Conservation (phyloP, 2,888 invertebrate genomes). For the Pardosa pseudoannulata region DNA sequence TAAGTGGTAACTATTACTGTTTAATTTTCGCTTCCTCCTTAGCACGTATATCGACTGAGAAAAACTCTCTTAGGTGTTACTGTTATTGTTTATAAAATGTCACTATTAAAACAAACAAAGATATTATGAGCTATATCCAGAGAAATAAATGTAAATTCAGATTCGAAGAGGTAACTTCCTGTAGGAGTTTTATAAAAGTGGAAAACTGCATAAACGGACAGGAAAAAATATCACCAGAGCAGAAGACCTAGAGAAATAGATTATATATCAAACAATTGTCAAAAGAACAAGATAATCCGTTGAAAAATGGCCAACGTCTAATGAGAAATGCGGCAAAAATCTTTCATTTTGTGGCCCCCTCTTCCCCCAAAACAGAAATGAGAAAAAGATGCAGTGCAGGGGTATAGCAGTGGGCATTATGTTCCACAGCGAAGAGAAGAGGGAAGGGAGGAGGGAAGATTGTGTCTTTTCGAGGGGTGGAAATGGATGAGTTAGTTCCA, state of each 20-base stretch:
- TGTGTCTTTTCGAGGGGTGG: constrained; percentile 17
- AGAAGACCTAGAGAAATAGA: constrained; percentile 48
- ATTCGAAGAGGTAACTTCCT: no score
- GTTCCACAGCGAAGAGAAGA: neutral
- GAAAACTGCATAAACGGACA: no score
- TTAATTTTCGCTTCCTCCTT: no score
- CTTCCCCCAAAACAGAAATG: constrained; percentile 28
- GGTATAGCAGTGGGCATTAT: constrained; percentile 11
- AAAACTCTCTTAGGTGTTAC: no score
- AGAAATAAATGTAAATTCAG: no score
- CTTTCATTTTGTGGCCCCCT: constrained; percentile 2
- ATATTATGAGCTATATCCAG: no score
- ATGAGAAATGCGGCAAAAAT: constrained; percentile 51
- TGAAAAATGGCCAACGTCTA: constrained; percentile 60
- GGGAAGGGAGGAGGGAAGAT: constrained; percentile 15
- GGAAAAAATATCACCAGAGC: no score
- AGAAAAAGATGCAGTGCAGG: constrained; percentile 43
- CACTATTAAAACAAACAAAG: no score
- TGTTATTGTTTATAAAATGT: no score
- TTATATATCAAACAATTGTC: constrained; percentile 62
- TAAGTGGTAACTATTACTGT: no score
- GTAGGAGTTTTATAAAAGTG: no score
- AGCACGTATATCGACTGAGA: no score
- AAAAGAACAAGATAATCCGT: constrained; percentile 66
- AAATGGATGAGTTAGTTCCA: constrained; percentile 48